These are phyloP conservation scores for Buathra laborator DNA, from an alignment of 2,888 invertebrate species.

Conservation along the genomic window DNA sequence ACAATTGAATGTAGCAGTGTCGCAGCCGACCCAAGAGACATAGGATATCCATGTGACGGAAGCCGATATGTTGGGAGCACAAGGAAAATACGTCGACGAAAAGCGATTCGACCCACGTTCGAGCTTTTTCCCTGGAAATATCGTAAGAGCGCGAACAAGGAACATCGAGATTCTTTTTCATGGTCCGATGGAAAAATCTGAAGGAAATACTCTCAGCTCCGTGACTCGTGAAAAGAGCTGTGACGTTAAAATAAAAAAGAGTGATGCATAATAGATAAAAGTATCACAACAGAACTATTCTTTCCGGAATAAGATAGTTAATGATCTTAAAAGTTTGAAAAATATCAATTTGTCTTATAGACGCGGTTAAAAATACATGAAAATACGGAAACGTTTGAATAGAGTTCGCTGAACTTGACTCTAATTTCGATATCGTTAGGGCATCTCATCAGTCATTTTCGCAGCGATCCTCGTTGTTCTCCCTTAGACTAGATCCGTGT, in stretches of 20 bases:
- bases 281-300: background rate
- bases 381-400: constrained; percentile 17
- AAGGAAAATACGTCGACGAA: background rate
- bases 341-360: background rate
- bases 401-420: background rate
- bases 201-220: constrained; percentile 29
- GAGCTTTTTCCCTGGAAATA: background rate
- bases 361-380: background rate
- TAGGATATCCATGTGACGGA: background rate
- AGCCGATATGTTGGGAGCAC: background rate
- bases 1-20: constrained; percentile 15
- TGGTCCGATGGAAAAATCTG: background rate
- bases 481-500: background rate
- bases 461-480: constrained; percentile 9
- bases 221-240: constrained; percentile 24
- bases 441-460: constrained; percentile 13
- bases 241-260: background rate
- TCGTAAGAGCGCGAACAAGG: background rate
- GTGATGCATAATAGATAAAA: background rate
- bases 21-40: background rate
- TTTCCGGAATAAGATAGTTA: background rate
- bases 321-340: background rate
- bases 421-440: constrained; percentile 4
- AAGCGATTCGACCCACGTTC: background rate
- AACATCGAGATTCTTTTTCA: background rate